Conservation (phyloP, 2,888 invertebrate species). For the Trissolcus japonicus region DNA sequence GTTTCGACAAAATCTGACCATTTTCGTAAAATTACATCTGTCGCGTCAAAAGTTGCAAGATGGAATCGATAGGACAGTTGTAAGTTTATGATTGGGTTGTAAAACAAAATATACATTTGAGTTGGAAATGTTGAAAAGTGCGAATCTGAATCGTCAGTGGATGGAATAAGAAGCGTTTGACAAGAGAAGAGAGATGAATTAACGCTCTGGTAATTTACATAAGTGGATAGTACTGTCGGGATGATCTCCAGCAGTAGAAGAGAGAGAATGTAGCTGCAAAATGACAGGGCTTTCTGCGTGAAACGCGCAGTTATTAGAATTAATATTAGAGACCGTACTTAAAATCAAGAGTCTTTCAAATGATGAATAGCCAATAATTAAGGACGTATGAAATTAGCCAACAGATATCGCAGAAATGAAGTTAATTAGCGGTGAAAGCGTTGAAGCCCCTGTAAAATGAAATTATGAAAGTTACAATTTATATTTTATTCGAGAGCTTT, state of each 20-base stretch:
- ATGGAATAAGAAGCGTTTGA: constrained; percentile 55
- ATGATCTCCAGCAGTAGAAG: constrained; percentile 52
- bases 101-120: constrained; percentile 43
- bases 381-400: constrained; percentile 68
- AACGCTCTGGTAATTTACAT: constrained; percentile 70
- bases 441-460: constrained; percentile 43
- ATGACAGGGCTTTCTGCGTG: constrained; percentile 65
- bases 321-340: constrained; percentile 74
- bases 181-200: constrained; percentile 60
- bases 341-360: constrained; percentile 75
- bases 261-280: constrained; percentile 58
- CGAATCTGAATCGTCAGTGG: constrained; percentile 49
- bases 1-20: no score
- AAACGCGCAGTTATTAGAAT: constrained; percentile 72
- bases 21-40: no score
- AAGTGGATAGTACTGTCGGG: constrained; percentile 65
- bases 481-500: constrained; percentile 33
- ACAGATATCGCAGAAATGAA: constrained; percentile 65
- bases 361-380: constrained; percentile 74
- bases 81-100: constrained; percentile 36
- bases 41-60: no score
- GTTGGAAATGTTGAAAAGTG: constrained; percentile 31
- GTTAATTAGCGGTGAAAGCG: constrained; percentile 67
- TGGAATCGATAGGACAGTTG: no score
- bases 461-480: constrained; percentile 58